Evolutionary conservation across 2,888 invertebrate genomes (phyloP).

Genomic region (Tipula unca): DNA sequence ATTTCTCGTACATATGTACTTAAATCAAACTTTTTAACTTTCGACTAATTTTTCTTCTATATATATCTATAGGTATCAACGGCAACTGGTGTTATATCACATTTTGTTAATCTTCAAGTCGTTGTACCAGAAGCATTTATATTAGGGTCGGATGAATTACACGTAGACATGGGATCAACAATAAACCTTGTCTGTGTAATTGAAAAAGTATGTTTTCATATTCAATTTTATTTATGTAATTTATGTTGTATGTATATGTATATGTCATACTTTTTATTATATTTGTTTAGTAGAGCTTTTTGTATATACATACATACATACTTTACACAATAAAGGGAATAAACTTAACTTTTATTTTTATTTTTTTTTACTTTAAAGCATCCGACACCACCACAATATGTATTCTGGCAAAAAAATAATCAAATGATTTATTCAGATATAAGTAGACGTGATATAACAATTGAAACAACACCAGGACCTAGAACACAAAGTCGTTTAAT

Average conservation of each 20-base stretch:
- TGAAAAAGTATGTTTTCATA: conserved; percentile 64
- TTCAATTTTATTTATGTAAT: not conserved
- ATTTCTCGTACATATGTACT: too few relatives aligned
- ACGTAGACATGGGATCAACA: conserved; percentile 82
- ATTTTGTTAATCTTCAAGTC: conserved; percentile 80
- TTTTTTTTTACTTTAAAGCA: conserved; percentile 48
- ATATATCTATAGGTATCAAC: conserved; percentile 64
- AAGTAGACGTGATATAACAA: conserved; percentile 69
- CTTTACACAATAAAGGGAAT: not conserved
- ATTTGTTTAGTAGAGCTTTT: not conserved
- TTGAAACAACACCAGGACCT: conserved; percentile 75
- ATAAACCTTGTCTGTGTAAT: conserved; percentile 86
- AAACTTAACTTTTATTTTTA: not conserved
- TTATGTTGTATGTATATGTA: not conserved
- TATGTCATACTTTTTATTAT: not conserved
- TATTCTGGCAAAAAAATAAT: conserved; percentile 93
- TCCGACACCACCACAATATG: conserved; percentile 86
- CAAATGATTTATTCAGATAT: conserved; percentile 91
- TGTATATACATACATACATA: not conserved
- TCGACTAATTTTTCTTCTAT: not conserved
- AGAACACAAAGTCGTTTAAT: conserved; percentile 78
- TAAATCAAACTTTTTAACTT: not conserved
- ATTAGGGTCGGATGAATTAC: conserved; percentile 77
- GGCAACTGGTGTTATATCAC: conserved; percentile 71
- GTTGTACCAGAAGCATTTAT: conserved; percentile 86